A percentile compares a stretch with the other conserved stretches of the same genome.
These are phyloP conservation scores for Sinohyriopsis cumingii DNA, from an alignment of 2,888 invertebrate species.

Conservation along the genomic window DNA sequence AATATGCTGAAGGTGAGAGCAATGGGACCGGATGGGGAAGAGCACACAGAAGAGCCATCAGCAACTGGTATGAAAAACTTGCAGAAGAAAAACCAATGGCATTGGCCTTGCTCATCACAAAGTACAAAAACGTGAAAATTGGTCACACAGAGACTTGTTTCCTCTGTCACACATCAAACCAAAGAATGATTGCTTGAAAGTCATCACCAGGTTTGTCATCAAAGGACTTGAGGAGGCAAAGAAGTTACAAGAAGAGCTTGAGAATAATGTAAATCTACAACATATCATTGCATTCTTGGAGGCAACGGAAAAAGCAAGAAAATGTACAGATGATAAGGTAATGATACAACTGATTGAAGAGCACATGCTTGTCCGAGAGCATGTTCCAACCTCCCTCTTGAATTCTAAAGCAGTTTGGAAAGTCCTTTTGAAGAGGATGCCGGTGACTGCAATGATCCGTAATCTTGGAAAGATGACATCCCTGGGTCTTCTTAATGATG, in stretches of 20 bases:
- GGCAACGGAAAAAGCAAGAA: constrained; percentile 58
- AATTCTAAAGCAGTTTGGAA: constrained; percentile 78
- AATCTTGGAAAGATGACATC: constrained; percentile 63
- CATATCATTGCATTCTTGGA: constrained; percentile 53
- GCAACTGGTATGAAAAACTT: constrained; percentile 77
- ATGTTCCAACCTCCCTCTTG: constrained; percentile 80
- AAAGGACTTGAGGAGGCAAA: constrained; percentile 54
- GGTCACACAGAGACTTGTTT: constrained; percentile 83
- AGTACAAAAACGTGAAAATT: constrained; percentile 79
- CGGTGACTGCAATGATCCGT: constrained; percentile 71
- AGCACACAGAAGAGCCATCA: constrained; percentile 79
- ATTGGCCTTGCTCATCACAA: constrained; percentile 79
- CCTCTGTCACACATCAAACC: constrained; percentile 60
- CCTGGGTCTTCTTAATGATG: constrained; percentile 37
- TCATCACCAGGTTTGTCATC: constrained; percentile 45
- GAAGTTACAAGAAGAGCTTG: constrained; percentile 24
- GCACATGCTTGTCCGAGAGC: constrained; percentile 78
- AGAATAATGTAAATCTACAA: constrained; percentile 17
- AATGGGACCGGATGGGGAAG: constrained; percentile 76
- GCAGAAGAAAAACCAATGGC: constrained; percentile 61
- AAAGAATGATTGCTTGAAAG: constrained; percentile 29
- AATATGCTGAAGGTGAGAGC: constrained; percentile 75
- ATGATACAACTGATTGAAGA: constrained; percentile 57
- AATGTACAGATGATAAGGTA: constrained; percentile 42
- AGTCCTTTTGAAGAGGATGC: constrained; percentile 68